A percentile compares a stretch with the other conserved stretches of the same genome.
These are phyloP conservation scores for Cinclus mexicanus DNA, from an alignment of 2,113 vertebrate species.

Conservation along the genomic window DNA sequence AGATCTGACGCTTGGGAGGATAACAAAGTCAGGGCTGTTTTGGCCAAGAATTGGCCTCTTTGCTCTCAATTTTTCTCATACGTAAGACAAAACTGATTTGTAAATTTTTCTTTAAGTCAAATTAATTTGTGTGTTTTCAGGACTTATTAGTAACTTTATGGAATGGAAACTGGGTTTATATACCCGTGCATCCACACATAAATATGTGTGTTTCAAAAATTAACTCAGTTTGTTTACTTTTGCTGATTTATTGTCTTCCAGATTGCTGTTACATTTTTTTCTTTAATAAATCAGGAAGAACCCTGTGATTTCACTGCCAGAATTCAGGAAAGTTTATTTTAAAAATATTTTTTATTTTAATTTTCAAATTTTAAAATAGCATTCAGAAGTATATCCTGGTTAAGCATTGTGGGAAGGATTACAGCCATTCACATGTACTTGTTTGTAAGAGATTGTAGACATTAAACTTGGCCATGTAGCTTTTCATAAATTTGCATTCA, in stretches of 20 bases:
- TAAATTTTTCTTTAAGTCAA: background rate
- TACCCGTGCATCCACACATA: accelerated
- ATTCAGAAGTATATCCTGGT: background rate
- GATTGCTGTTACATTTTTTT: background rate
- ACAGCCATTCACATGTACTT: background rate
- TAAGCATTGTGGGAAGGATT: background rate
- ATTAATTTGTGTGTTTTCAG: background rate
- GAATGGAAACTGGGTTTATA: background rate
- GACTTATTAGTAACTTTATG: background rate
- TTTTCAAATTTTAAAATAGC: no score
- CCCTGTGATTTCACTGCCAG: background rate
- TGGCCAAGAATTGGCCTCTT: background rate
- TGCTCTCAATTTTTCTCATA: background rate
- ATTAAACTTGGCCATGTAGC: background rate
- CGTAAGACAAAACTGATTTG: background rate
- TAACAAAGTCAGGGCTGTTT: background rate
- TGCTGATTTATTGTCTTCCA: background rate
- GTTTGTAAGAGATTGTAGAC: background rate
- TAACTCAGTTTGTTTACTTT: background rate
- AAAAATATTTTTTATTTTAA: no score
- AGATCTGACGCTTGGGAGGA: background rate
- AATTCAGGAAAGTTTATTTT: background rate
- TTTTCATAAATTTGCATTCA: background rate
- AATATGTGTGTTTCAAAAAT: background rate
- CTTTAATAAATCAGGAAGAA: background rate